These are phyloP conservation scores for Cotesia congregata DNA, from an alignment of 2,888 invertebrate genomes.

Conservation along the genomic window DNA sequence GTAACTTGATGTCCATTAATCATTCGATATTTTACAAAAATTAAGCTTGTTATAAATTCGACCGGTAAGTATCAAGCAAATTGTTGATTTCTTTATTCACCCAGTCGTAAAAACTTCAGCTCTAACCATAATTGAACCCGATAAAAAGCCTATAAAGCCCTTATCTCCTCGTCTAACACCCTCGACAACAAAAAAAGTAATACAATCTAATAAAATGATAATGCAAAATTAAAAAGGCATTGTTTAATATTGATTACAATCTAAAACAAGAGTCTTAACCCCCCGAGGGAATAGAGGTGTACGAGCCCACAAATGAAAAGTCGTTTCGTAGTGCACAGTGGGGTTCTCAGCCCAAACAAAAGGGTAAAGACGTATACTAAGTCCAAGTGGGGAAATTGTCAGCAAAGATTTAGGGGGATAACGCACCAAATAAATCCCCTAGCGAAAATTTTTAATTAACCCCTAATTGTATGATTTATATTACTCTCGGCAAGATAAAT, in stretches of 20 bases:
- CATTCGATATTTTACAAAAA: no score
- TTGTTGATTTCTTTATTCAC: no score
- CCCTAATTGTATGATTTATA: constrained; percentile 31
- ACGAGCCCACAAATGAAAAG: constrained; percentile 22
- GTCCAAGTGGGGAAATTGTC: constrained; percentile 23
- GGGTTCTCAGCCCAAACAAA: constrained; percentile 21
- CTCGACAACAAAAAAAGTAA: constrained; percentile 7
- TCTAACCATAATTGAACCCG: background rate
- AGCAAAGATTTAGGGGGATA: constrained; percentile 26
- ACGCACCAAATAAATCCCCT: constrained; percentile 26
- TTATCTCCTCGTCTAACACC: constrained; percentile 3
- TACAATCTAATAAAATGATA: constrained; percentile 13
- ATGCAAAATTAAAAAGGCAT: constrained; percentile 19
- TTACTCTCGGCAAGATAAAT: constrained; percentile 14
- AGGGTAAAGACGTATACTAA: constrained; percentile 31
- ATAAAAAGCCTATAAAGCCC: background rate
- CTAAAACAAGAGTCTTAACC: constrained; percentile 33
- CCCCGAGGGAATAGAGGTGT: constrained; percentile 6
- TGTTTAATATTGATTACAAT: constrained; percentile 29
- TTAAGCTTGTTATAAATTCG: no score
- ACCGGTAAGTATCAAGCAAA: no score
- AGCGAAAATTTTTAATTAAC: constrained; percentile 30
- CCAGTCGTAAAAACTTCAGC: no score
- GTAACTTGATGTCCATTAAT: no score
- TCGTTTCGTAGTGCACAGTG: background rate